Percentiles rank a stretch among this genome's conserved stretches.
phyloP scores from a whole-genome alignment of 1,140 invertebrate species.

The Apocrypta bakeri region DNA sequence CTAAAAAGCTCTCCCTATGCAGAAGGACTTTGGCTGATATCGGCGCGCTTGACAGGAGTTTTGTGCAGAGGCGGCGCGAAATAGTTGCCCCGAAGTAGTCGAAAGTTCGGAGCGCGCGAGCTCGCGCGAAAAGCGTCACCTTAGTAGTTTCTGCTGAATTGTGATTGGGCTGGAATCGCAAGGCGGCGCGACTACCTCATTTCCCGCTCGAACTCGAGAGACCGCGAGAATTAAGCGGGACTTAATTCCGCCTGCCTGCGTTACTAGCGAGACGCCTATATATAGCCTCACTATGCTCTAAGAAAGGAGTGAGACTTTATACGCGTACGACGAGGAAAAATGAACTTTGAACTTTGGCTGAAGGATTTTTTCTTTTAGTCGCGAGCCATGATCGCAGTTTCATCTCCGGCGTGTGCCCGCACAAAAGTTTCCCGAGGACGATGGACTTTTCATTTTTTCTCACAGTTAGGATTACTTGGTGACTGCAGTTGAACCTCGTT shows the following conservation, averaged over 20 bases:
- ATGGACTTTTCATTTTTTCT: background rate
- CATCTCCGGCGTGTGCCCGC: background rate
- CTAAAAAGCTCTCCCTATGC: background rate
- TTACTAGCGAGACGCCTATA: background rate
- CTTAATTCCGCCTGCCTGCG: background rate
- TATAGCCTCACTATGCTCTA: too few relatives aligned
- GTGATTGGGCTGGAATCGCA: slow-evolving; percentile 7
- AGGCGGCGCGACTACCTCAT: background rate
- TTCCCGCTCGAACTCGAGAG: background rate
- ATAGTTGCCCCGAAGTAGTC: background rate
- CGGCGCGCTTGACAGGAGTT: slow-evolving; percentile 7
- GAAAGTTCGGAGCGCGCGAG: background rate
- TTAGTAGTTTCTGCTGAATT: slow-evolving; percentile 40
- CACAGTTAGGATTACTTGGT: background rate
- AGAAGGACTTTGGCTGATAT: slow-evolving; percentile 7
- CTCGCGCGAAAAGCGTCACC: slow-evolving; percentile 21
- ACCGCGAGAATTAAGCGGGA: slow-evolving; percentile 7
- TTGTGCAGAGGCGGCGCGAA: slow-evolving; percentile 19
- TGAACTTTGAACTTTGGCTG: background rate
- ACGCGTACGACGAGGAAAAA: background rate
- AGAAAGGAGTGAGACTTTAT: too few relatives aligned
- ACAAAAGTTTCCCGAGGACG: background rate
- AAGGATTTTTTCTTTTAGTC: background rate
- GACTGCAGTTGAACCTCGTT: background rate
- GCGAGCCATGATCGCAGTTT: background rate